Evolutionary conservation across 1,140 invertebrate species (phyloP).

Genomic region (Plectrocnemia conspersa): DNA sequence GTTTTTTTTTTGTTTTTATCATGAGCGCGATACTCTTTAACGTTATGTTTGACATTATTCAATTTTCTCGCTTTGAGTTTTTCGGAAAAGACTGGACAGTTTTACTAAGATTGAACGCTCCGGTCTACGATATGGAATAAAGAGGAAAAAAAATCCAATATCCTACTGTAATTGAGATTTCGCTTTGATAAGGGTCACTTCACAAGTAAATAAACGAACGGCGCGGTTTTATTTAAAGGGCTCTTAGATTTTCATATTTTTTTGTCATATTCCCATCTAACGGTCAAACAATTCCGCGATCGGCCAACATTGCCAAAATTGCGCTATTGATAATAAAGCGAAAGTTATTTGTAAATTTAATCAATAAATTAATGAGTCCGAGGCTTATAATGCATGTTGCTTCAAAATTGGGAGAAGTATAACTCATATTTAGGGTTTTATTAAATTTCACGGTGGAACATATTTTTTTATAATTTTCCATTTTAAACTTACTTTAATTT

Average conservation of each 20-base stretch:
- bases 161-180: conserved; percentile 26
- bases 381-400: not conserved
- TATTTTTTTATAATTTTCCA: too few relatives aligned
- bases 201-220: conserved; percentile 26
- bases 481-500: too few relatives aligned
- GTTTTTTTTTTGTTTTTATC: too few relatives aligned
- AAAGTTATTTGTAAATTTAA: not conserved
- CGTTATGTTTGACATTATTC: conserved; percentile 14
- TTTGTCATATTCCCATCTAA: not conserved
- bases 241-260: conserved; percentile 20
- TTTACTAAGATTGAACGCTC: conserved; percentile 14
- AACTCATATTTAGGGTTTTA: too few relatives aligned
- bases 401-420: not conserved
- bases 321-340: not conserved
- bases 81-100: conserved; percentile 16
- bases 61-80: conserved; percentile 18
- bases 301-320: not conserved
- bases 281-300: not conserved
- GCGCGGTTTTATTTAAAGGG: conserved; percentile 15
- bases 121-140: not conserved
- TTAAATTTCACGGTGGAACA: too few relatives aligned
- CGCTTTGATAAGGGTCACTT: conserved; percentile 26
- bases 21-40: conserved; percentile 3
- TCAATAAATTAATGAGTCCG: not conserved
- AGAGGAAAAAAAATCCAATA: conserved; percentile 18